These are phyloP conservation scores for Stegodyphus mimosarum DNA, from an alignment of 1,140 invertebrate species.

Conservation along the genomic window DNA sequence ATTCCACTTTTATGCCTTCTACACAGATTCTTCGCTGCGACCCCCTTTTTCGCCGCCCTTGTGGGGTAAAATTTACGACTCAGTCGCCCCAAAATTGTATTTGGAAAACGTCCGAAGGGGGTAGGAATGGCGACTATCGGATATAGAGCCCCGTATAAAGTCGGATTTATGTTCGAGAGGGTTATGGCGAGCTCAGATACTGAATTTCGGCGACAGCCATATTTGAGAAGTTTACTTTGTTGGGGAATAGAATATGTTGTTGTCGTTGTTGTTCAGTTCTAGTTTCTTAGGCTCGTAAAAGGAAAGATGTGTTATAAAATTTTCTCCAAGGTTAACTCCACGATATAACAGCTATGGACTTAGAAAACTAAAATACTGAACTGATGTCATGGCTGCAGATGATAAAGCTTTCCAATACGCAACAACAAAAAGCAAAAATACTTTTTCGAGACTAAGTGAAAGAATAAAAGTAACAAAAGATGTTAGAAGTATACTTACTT, in stretches of 20 bases:
- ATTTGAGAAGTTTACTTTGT: neutral
- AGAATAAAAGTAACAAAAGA: too few relatives aligned
- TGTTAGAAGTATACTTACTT: too few relatives aligned
- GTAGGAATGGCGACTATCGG: neutral
- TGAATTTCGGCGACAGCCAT: neutral
- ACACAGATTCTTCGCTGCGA: neutral
- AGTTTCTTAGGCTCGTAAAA: neutral
- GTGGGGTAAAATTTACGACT: slow-evolving; percentile 24
- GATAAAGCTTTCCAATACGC: too few relatives aligned
- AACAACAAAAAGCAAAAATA: too few relatives aligned
- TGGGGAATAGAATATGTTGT: neutral
- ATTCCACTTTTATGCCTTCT: slow-evolving; percentile 19
- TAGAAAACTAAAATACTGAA: too few relatives aligned
- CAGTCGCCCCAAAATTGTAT: slow-evolving; percentile 16
- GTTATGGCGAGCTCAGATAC: neutral
- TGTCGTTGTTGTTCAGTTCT: too few relatives aligned
- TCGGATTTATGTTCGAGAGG: neutral
- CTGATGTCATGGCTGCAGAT: too few relatives aligned
- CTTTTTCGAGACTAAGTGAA: too few relatives aligned
- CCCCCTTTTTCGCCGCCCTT: neutral
- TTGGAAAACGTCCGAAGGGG: neutral
- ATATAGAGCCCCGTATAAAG: neutral
- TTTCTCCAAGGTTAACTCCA: too few relatives aligned
- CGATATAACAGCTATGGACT: too few relatives aligned
- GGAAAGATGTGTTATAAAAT: neutral